Evolutionary conservation across 2,888 invertebrate genomes (phyloP).

Genomic region (Diarsia dahlii): DNA sequence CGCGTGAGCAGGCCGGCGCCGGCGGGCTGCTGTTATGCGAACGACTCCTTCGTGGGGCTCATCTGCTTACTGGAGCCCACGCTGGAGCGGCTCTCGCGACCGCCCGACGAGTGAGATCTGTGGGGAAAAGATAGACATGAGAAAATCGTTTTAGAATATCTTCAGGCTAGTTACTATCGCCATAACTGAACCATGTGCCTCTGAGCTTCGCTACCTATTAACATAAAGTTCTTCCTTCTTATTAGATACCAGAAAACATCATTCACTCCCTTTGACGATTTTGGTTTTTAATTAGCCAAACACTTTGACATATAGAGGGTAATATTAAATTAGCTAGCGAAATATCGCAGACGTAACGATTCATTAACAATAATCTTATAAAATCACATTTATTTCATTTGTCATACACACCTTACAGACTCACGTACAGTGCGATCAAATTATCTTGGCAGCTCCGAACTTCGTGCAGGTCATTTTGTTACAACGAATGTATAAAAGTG

Average conservation of each 20-base stretch:
- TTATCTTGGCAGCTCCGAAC: no score
- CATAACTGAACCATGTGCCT: no score
- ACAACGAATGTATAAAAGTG: no score
- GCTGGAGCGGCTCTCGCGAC: conserved; percentile 84
- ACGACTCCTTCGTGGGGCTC: conserved; percentile 85
- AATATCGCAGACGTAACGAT: not conserved
- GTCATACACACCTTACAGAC: no score
- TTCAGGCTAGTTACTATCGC: not conserved
- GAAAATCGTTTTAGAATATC: not conserved
- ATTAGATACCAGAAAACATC: not conserved
- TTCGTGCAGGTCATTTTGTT: no score
- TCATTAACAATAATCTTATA: no score
- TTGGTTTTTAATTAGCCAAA: not conserved
- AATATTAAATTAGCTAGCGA: not conserved
- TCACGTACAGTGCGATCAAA: no score
- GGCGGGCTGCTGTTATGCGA: conserved; percentile 85
- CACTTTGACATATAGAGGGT: not conserved
- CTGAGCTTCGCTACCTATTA: not conserved
- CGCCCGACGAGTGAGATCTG: conserved; percentile 86
- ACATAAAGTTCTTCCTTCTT: not conserved
- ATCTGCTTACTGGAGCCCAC: conserved; percentile 80
- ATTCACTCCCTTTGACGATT: not conserved
- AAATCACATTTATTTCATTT: not conserved
- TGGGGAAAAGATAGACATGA: not conserved
- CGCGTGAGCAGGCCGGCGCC: conserved; percentile 81